Base-by-base conservation (phyloP, 2,113 vertebrate species). In the Pagrus major region DNA sequence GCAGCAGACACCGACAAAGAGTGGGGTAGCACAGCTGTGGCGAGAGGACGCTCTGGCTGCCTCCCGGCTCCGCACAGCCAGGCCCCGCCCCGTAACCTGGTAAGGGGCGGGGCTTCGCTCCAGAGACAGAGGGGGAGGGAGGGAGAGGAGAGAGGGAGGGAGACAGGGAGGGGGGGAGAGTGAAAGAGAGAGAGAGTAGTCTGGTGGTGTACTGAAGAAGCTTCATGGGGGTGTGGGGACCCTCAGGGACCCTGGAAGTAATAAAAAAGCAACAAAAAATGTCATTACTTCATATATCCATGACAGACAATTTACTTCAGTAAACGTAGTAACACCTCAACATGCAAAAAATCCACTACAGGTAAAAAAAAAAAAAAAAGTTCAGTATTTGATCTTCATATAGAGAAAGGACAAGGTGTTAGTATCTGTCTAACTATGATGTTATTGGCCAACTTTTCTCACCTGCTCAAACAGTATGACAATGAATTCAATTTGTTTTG, bases 81-180 rank as follows among this genome's bases (percentile, higher is more conserved):
- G 33, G 91, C 91, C 54, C 92, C 85, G 71, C 87, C 90, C 63
- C 74, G 55, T 63, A 77, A 89, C 86, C 87, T 84, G 78, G 31
- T 66, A 67, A 72, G 71, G 41, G 93, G 93, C 91, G 94, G 94
- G 37, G 87, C 87, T 81, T 90, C 3, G 55, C 47, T 23, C 31
- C 69, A 71, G 6, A 69, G 33, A 7, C 9, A 37, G 61, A 12
- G 67, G 52, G 23, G 60, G 10, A 37, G 66, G 16, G 73, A 56
- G 21, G 60, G 12, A 16, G 51, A 27, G 23, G 12, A 39, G 65
- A 11, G 70, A 64, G 23, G 59, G 15, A 39, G 65, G 9, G 72
- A 66, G n/a, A 71, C n/a, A n/a, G n/a, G 12, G 74, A 65, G 21
- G 65, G 18, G 16, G 42, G 9, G 18, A 23, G 20, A 25, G 63